These are phyloP conservation scores for Lepidostoma basale DNA, from an alignment of 1,140 invertebrate genomes.

Conservation along the genomic window DNA sequence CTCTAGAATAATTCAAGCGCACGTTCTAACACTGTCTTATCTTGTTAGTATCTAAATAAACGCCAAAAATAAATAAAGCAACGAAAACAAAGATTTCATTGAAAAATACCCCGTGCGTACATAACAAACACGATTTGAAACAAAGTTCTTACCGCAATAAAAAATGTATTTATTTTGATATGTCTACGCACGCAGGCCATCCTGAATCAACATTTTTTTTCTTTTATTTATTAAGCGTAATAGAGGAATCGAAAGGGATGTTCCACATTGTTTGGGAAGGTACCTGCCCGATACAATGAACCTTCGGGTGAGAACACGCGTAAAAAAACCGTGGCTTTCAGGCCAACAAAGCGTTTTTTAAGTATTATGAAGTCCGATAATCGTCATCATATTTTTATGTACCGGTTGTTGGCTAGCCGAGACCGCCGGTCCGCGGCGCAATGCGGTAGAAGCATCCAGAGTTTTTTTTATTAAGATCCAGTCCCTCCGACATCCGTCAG, in stretches of 20 bases:
- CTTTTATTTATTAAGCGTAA: conserved; percentile 30
- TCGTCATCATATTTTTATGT: conserved; percentile 32
- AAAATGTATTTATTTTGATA: conserved; percentile 17
- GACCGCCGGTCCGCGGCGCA: conserved; percentile 1
- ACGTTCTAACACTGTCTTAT: too few species aligned
- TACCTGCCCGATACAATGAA: conserved; percentile 38
- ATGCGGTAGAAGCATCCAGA: conserved; percentile 16
- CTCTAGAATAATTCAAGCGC: too few species aligned
- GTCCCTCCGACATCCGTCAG: not conserved
- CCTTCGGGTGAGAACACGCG: conserved; percentile 41
- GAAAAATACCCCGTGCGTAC: too few species aligned
- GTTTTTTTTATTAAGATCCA: conserved; percentile 29
- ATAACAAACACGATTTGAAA: not conserved
- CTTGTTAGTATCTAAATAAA: too few species aligned
- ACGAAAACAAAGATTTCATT: too few species aligned
- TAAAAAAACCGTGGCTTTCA: conserved; percentile 29
- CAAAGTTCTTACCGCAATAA: not conserved
- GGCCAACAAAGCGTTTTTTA: conserved; percentile 43
- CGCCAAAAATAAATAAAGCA: too few species aligned
- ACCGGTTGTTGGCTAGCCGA: not conserved
- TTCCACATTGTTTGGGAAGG: conserved; percentile 27
- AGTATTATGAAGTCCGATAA: conserved; percentile 45
- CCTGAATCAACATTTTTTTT: conserved; percentile 27
- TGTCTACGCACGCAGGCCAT: not conserved
- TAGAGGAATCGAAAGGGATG: conserved; percentile 32